These are phyloP conservation scores for Sarotherodon lohbergeri DNA, from an alignment of 2,113 vertebrate genomes.

Conservation along the genomic window DNA sequence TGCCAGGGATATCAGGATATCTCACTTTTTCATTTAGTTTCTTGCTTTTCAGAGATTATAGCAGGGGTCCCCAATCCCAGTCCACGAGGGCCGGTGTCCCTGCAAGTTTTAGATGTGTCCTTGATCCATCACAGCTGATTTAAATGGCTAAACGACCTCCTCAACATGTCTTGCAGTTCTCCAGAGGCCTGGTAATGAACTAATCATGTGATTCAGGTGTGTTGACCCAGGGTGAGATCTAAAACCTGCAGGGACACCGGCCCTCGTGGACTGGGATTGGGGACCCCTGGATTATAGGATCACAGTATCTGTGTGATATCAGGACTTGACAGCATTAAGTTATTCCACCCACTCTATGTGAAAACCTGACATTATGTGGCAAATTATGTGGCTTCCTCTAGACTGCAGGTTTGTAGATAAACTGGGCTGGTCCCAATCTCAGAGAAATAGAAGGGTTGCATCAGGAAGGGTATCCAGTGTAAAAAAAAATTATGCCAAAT, in stretches of 20 bases:
- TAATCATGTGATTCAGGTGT: too few relatives aligned
- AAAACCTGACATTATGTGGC: conserved; percentile 9
- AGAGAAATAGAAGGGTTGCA: not conserved
- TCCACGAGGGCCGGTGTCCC: too few relatives aligned
- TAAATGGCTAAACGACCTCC: too few relatives aligned
- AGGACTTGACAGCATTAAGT: conserved; percentile 40
- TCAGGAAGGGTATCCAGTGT: not conserved
- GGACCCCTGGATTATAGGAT: not conserved
- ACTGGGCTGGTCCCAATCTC: not conserved
- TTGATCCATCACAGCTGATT: too few relatives aligned
- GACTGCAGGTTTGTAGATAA: not conserved
- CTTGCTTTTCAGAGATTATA: not conserved
- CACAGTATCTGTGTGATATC: conserved; percentile 34
- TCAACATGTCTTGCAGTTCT: too few relatives aligned
- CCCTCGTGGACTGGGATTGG: too few relatives aligned
- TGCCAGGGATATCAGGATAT: conserved; percentile 5
- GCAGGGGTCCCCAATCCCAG: not conserved
- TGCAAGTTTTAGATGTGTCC: too few relatives aligned
- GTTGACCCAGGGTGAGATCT: too few relatives aligned
- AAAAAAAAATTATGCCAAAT: not conserved
- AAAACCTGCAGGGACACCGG: too few relatives aligned
- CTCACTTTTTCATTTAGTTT: conserved; percentile 13
- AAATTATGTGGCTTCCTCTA: conserved; percentile 1
- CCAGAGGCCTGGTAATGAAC: too few relatives aligned
- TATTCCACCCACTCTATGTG: conserved; percentile 26